Base-by-base conservation (phyloP, 92 coral and sea anemone genomes). In the Chrysogorgia sp. region DNA sequence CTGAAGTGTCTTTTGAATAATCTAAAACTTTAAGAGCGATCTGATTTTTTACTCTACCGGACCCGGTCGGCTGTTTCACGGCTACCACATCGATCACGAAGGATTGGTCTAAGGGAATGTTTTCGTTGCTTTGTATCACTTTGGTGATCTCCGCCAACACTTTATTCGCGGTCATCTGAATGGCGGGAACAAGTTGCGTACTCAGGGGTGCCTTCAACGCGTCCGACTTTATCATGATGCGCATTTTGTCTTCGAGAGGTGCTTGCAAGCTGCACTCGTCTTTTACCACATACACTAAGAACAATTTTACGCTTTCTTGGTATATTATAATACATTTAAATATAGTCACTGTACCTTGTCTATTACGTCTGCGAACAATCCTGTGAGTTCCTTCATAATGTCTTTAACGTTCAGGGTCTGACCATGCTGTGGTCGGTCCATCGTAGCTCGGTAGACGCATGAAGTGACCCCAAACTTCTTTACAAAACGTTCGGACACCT, bases 121-220 rank as follows among this genome's bases (percentile, higher is more conserved):
- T 13, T n/a, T 60, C 37, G 19, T 60, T 60, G 37, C 67, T 60
- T 24, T 60, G 67, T 4, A 60, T 5, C 17, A 60, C 67, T 19
- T 60, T 60, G 4, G 67, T 22, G 31, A 60, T 21, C 24, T 56
- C 63, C 8, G 63, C 12, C 19, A 56, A 23, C 7, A 56, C 63
- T 10, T 56, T 56, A 10, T 56, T 10, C 24, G 63, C 8, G 7
- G 63, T 56, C 63, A 56, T 56, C 24, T 56, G 63, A 10, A 56
- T 10, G 8, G 24, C 63, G 21, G 63, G 63, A 21, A 56, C 8
- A 14, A 56, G 63, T 56, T 21, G 9, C 8, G 63, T 56, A 23
- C 63, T 56, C 9, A 60, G 8, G 19, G 67, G 34, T 15, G 67
- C 37, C 26, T 60, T 60, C 19, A 60, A 25, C 9, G 59, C 59